Conservation (phyloP, 2,888 invertebrate genomes). For the Plagiodera versicolora region DNA sequence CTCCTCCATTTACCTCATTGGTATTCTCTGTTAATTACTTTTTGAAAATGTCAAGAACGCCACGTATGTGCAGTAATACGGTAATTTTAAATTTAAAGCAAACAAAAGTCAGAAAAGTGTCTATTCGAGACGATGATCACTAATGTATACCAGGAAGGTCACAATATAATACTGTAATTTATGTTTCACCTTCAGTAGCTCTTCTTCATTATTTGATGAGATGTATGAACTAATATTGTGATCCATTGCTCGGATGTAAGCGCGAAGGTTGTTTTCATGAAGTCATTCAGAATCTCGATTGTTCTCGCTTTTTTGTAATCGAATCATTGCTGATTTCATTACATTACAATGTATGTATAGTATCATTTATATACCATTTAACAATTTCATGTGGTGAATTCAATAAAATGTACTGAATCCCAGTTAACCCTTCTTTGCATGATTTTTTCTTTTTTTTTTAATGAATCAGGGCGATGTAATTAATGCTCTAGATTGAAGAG, state of each 20-base stretch:
- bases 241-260: neutral
- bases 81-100: neutral
- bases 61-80: neutral
- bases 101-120: neutral
- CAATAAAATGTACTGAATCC: too few species aligned
- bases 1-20: conserved; percentile 15
- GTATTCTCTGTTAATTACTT: conserved; percentile 26
- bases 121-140: neutral
- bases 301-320: neutral
- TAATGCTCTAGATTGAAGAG: too few species aligned
- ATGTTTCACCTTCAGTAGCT: neutral
- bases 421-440: too few species aligned
- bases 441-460: too few species aligned
- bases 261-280: neutral
- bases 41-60: conserved; percentile 28
- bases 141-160: neutral
- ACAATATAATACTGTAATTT: neutral
- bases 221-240: neutral
- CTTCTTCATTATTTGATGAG: neutral
- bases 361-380: too few species aligned
- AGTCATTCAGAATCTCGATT: neutral
- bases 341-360: too few species aligned
- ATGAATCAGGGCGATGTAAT: too few species aligned
- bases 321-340: too few species aligned
- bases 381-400: too few species aligned